phyloP scores from a whole-genome alignment of 2,113 vertebrate species.

The Callipepla squamata region DNA sequence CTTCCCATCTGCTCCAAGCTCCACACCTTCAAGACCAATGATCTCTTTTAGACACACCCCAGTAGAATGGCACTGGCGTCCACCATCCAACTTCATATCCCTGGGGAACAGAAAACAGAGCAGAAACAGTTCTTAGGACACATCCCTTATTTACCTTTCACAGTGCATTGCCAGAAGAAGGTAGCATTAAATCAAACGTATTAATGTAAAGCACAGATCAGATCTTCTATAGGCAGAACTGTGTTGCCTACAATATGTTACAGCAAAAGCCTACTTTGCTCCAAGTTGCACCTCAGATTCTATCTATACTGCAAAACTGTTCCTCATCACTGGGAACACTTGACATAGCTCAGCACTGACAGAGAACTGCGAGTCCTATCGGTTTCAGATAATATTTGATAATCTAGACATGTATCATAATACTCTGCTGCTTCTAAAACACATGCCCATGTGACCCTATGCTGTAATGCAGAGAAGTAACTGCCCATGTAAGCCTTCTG shows the following conservation, averaged over 20 bases:
- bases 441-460: accelerated
- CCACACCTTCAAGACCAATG: constrained; percentile 96
- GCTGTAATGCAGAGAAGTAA: accelerated
- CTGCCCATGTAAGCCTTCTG: accelerated
- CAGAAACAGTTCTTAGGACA: not conserved
- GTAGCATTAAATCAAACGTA: not conserved
- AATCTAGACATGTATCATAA: accelerated
- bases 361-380: not conserved
- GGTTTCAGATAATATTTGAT: not conserved
- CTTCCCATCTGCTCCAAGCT: constrained; percentile 96
- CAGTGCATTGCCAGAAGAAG: not conserved
- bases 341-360: not conserved
- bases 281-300: not conserved
- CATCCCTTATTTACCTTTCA: accelerated
- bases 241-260: not conserved
- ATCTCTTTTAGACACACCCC: constrained; percentile 94
- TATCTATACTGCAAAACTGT: not conserved
- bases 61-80: constrained; percentile 89
- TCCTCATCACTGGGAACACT: not conserved
- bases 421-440: accelerated
- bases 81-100: constrained; percentile 91
- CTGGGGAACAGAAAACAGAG: constrained; percentile 78
- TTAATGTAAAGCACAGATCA: not conserved
- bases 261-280: not conserved
- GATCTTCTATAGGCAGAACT: not conserved